Conservation (phyloP, 2,113 vertebrate species). For the Rattus norvegicus region DNA sequence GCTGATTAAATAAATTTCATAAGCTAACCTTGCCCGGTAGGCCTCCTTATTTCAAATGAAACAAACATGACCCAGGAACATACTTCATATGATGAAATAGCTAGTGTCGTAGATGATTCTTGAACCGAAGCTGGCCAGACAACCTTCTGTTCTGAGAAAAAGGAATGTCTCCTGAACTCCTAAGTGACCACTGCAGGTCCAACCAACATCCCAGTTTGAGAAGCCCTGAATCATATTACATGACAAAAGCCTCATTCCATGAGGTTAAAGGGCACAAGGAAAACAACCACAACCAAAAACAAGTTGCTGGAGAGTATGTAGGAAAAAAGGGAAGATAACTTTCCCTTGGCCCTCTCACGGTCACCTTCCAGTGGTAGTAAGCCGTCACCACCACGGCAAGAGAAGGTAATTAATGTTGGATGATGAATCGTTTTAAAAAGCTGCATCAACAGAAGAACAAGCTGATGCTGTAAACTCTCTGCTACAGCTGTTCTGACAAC, state of each 20-base stretch:
- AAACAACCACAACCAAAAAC: background rate
- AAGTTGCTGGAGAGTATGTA: background rate
- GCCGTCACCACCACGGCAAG: slow-evolving; percentile 66
- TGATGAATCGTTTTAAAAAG: slow-evolving; percentile 70
- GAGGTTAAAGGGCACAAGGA: background rate
- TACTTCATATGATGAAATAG: slow-evolving; percentile 1
- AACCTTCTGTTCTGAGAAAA: slow-evolving; percentile 12
- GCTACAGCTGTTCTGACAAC: slow-evolving; percentile 29
- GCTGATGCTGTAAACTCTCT: slow-evolving; percentile 50
- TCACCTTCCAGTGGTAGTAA: slow-evolving; percentile 60
- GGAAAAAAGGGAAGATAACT: slow-evolving; percentile 34
- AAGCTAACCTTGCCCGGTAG: background rate
- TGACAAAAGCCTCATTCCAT: background rate
- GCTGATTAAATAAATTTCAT: slow-evolving; percentile 39
- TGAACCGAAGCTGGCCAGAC: slow-evolving; percentile 2
- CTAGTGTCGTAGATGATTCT: background rate
- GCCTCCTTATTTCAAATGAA: background rate
- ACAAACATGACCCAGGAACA: slow-evolving; percentile 4
- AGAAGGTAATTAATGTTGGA: slow-evolving; percentile 72
- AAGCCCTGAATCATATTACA: background rate
- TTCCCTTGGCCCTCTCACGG: slow-evolving; percentile 63
- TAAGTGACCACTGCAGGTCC: background rate
- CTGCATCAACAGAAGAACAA: slow-evolving; percentile 50
- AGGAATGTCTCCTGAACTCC: background rate
- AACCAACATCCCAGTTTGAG: background rate